phyloP scores from a whole-genome alignment of 1,140 invertebrate species.

The Hesperophylax magnus region DNA sequence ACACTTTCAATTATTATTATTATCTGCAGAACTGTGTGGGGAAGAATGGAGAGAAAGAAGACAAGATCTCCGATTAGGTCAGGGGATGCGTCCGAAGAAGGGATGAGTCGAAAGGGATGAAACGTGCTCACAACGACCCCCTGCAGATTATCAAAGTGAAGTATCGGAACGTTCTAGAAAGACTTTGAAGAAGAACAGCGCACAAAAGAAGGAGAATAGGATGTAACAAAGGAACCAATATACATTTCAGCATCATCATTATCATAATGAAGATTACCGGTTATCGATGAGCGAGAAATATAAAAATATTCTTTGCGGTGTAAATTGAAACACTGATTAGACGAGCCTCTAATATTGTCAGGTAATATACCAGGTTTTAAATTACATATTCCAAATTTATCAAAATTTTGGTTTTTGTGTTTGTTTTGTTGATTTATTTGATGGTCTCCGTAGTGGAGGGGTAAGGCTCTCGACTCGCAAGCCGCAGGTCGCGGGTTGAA shows the following conservation, averaged over 20 bases:
- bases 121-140: conserved; percentile 21
- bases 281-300: background rate
- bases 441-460: no score
- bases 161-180: background rate
- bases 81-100: conserved; percentile 14
- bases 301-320: background rate
- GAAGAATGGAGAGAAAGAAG: background rate
- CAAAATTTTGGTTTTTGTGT: no score
- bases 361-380: no score
- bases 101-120: background rate
- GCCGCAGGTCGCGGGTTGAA: no score
- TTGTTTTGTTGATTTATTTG: no score
- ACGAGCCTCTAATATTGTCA: no score
- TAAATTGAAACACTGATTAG: background rate
- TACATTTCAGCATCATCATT: conserved; percentile 25
- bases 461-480: no score
- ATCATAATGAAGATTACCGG: conserved; percentile 14
- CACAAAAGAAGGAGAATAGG: background rate
- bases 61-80: conserved; percentile 5
- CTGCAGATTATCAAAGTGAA: conserved; percentile 36
- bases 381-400: no score
- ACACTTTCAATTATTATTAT: no score
- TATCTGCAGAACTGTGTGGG: no score
- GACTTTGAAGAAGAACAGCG: conserved; percentile 20
- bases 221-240: conserved; percentile 21